These are phyloP conservation scores for Drosophila antonietae DNA, from an alignment of 2,888 invertebrate genomes.

Conservation along the genomic window DNA sequence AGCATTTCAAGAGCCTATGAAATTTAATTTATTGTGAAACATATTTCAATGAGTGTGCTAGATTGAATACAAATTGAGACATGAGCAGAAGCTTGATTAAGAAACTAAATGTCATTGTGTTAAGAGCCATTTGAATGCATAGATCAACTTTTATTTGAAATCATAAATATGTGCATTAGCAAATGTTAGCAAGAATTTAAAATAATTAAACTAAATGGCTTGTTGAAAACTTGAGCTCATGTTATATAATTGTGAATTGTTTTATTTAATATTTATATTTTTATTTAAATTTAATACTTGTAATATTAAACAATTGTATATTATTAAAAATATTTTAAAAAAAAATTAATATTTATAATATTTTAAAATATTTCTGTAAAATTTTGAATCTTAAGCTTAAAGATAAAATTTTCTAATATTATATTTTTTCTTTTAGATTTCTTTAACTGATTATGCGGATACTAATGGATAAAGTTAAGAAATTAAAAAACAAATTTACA, in stretches of 20 bases:
- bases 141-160: not conserved
- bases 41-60: slow-evolving; percentile 38
- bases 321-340: too few relatives aligned
- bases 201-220: not conserved
- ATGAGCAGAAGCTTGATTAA: not conserved
- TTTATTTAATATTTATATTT: not conserved
- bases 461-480: too few relatives aligned
- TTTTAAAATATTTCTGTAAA: too few relatives aligned
- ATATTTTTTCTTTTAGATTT: not conserved
- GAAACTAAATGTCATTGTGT: not conserved
- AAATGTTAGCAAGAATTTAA: not conserved
- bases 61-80: not conserved
- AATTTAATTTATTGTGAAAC: slow-evolving; percentile 69
- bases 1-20: slow-evolving; percentile 34
- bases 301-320: too few relatives aligned
- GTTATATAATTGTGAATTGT: not conserved
- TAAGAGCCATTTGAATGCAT: not conserved
- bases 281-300: not conserved
- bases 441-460: not conserved
- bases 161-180: not conserved
- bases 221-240: not conserved
- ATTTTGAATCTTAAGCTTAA: too few relatives aligned
- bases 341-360: too few relatives aligned
- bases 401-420: too few relatives aligned
- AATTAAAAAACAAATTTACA: not conserved